Percentiles rank a stretch among this genome's conserved stretches.
Evolutionary conservation across 2,113 vertebrate genomes (phyloP).

Genomic region (Elanoides forficatus): DNA sequence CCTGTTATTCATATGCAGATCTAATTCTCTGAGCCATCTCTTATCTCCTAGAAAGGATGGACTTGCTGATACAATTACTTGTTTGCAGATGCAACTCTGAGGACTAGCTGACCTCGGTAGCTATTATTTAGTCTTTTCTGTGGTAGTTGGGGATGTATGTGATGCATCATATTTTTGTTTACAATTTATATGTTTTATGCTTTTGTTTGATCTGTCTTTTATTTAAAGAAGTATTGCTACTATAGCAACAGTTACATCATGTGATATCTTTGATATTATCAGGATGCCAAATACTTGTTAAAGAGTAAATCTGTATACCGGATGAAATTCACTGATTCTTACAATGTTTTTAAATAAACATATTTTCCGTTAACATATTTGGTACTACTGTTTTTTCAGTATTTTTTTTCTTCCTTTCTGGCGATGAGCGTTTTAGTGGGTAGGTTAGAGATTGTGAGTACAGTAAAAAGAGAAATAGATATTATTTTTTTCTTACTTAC

Average conservation of each 20-base stretch:
- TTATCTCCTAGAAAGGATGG: not conserved
- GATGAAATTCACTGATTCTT: not conserved
- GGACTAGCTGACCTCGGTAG: not conserved
- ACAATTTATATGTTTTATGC: constrained; percentile 58
- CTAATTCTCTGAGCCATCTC: not conserved
- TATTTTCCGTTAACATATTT: not conserved
- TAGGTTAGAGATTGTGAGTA: constrained; percentile 13
- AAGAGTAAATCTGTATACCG: constrained; percentile 25
- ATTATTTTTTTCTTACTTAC: not conserved
- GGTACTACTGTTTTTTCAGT: not conserved
- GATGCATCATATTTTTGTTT: constrained; percentile 47
- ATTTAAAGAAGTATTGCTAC: constrained; percentile 63
- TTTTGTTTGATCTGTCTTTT: constrained; percentile 67
- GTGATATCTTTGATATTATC: constrained; percentile 58
- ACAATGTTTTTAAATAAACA: constrained; percentile 27
- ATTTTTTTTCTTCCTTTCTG: not conserved
- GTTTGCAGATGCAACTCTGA: not conserved
- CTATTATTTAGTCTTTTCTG: not conserved
- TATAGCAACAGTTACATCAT: constrained; percentile 71
- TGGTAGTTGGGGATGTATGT: not conserved
- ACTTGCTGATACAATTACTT: not conserved
- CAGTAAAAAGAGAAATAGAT: constrained; percentile 14
- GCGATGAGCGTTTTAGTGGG: constrained; percentile 13
- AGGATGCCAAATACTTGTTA: constrained; percentile 59
- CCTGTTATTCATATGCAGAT: not conserved